Evolutionary conservation across 2,113 vertebrate species (phyloP).

Genomic region (Cervus canadensis): DNA sequence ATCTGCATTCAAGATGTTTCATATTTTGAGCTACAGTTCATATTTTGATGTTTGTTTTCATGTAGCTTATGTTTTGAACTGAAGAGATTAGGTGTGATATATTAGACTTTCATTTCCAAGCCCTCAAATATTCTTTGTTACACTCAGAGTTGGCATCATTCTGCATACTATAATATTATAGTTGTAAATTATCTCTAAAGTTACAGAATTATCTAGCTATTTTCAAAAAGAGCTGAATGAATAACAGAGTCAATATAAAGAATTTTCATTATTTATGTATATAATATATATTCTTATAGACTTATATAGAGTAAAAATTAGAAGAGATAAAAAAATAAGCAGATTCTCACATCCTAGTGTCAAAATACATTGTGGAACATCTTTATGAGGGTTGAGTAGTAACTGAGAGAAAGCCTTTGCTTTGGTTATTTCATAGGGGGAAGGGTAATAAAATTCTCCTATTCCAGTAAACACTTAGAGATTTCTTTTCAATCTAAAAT

Average conservation of each 20-base stretch:
- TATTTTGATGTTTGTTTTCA: constrained; percentile 20
- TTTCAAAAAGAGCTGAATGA: neutral
- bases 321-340: neutral
- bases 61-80: neutral
- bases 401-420: neutral
- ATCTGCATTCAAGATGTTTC: neutral
- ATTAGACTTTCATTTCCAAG: neutral
- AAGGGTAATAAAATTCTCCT: neutral
- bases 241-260: neutral
- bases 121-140: neutral
- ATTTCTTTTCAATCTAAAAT: neutral
- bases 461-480: neutral
- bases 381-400: neutral
- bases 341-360: neutral
- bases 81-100: constrained; percentile 18
- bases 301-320: neutral
- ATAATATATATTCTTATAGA: neutral
- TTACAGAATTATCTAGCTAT: neutral
- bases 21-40: neutral
- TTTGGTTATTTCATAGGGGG: neutral
- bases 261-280: neutral
- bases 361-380: neutral
- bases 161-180: neutral
- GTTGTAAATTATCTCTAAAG: neutral
- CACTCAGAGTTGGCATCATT: neutral